Evolutionary conservation across 2,113 vertebrate species (phyloP).

Genomic region (Athene cunicularia): DNA sequence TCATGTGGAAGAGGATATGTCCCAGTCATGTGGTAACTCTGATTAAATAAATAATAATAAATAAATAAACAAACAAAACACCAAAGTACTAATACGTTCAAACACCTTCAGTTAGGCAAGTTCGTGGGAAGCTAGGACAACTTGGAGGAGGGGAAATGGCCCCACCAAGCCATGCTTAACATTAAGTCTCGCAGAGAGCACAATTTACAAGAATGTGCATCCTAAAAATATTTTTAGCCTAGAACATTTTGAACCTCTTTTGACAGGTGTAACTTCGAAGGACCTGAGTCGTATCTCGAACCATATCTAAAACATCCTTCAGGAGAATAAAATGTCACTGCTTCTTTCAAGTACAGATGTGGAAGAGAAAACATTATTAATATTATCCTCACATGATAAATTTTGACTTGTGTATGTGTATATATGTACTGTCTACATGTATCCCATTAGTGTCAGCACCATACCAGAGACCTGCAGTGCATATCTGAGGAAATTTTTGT

Average conservation of each 20-base stretch:
- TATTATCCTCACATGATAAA: neutral
- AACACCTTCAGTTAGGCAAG: neutral
- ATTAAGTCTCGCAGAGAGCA: neutral
- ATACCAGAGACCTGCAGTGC: neutral
- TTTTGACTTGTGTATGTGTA: neutral
- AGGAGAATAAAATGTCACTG: neutral
- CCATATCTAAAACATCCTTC: neutral
- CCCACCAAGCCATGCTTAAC: neutral
- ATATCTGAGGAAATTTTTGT: neutral
- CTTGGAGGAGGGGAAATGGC: neutral
- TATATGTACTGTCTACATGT: neutral
- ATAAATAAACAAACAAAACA: neutral
- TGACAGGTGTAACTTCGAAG: neutral
- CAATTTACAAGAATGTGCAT: neutral
- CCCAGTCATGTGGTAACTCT: neutral
- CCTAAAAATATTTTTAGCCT: neutral
- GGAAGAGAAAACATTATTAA: neutral
- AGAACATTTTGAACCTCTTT: neutral
- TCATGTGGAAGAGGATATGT: neutral
- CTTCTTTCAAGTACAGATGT: neutral
- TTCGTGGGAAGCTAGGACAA: neutral
- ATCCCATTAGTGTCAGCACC: neutral
- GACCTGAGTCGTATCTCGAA: neutral
- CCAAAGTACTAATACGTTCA: neutral
- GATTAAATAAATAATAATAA: neutral